A percentile compares a stretch with the other conserved stretches of the same genome.
These are phyloP conservation scores for Caenorhabditis wallacei DNA, from an alignment of 2,888 invertebrate species.

Conservation along the genomic window DNA sequence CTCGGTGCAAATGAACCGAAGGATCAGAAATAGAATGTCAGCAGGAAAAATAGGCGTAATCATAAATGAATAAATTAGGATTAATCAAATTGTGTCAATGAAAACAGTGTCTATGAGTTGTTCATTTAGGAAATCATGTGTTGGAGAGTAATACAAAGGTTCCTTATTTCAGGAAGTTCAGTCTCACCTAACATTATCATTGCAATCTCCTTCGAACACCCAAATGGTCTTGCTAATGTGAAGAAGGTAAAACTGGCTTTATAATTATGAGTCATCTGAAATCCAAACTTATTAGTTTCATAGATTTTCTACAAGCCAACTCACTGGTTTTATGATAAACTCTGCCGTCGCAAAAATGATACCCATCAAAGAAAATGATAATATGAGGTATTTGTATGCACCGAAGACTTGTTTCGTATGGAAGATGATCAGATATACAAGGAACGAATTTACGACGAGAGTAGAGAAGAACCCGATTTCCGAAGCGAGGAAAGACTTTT, in stretches of 20 bases:
- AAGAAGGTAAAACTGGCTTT: slow-evolving; percentile 60
- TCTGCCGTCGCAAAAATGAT: slow-evolving; percentile 54
- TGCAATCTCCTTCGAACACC: slow-evolving; percentile 44
- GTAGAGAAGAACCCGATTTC: slow-evolving; percentile 56
- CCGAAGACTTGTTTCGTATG: slow-evolving; percentile 55
- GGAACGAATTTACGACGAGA: slow-evolving; percentile 42
- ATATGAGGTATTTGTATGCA: slow-evolving; percentile 51
- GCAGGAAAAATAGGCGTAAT: not conserved
- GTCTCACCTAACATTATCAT: slow-evolving; percentile 41
- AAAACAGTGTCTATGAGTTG: no score
- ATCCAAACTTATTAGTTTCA: not conserved
- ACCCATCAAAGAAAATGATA: slow-evolving; percentile 47
- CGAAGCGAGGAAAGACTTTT: slow-evolving; percentile 40
- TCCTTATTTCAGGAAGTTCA: no score
- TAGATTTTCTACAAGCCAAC: no score
- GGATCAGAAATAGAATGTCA: not conserved
- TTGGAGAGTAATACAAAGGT: no score
- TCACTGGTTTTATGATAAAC: slow-evolving; percentile 53
- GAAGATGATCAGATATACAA: slow-evolving; percentile 42
- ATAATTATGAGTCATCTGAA: slow-evolving; percentile 60
- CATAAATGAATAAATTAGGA: no score
- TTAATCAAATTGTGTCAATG: no score
- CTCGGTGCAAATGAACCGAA: not conserved
- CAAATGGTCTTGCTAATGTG: slow-evolving; percentile 52
- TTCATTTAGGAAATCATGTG: no score